Conservation (phyloP, 2,888 invertebrate species). For the Harpalus rubripes region DNA sequence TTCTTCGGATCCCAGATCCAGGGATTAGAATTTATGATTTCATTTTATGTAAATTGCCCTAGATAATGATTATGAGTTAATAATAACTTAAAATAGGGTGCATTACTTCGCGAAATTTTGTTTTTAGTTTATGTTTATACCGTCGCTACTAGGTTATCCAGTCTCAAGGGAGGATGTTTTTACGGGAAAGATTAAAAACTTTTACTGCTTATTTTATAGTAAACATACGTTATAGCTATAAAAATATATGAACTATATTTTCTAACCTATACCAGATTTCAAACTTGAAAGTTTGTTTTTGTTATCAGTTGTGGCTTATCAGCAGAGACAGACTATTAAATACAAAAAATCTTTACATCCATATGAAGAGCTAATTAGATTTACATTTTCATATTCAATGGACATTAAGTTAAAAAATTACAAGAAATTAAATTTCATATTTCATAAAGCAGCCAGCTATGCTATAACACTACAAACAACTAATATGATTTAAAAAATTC, state of each 20-base stretch:
- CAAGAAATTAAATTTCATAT: too few species aligned
- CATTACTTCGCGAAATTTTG: constrained; percentile 34
- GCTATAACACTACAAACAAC: too few species aligned
- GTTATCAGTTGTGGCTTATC: too few species aligned
- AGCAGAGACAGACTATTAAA: too few species aligned
- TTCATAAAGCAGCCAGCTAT: too few species aligned
- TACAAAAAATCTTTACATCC: too few species aligned
- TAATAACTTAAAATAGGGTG: constrained; percentile 10
- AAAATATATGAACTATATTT: neutral
- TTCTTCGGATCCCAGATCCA: constrained; percentile 14
- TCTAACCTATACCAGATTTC: neutral
- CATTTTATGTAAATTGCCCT: constrained; percentile 35
- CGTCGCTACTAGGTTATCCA: neutral
- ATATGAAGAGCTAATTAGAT: too few species aligned
- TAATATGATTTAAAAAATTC: too few species aligned
- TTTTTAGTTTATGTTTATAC: constrained; percentile 21
- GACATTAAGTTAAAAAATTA: too few species aligned
- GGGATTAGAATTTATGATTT: constrained; percentile 42
- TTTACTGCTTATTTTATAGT: neutral
- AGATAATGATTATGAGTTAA: constrained; percentile 44
- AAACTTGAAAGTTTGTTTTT: neutral
- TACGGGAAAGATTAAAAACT: constrained; percentile 10
- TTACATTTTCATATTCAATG: too few species aligned
- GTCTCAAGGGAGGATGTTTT: neutral
- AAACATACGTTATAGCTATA: neutral